A percentile compares a stretch with the other conserved stretches of the same genome.
Evolutionary conservation across 2,113 vertebrate species (phyloP).

Genomic region (Pseudopipra pipra): DNA sequence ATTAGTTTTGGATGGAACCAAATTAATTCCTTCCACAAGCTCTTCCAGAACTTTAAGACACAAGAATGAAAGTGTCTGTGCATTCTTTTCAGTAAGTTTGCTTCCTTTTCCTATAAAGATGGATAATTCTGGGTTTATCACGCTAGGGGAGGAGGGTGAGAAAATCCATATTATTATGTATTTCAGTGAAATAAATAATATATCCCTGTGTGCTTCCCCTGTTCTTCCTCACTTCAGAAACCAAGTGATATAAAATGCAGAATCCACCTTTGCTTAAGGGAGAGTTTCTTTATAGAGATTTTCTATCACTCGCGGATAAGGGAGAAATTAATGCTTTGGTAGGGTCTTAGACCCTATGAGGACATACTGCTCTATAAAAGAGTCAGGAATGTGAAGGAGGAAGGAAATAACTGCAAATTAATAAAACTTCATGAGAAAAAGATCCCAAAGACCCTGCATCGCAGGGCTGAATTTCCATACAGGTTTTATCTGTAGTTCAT

Average conservation of each 20-base stretch:
- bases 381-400: background rate
- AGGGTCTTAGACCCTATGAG: background rate
- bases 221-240: background rate
- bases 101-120: background rate
- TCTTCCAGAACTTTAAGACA: background rate
- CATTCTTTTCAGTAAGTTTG: background rate
- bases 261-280: background rate
- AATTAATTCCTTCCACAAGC: background rate
- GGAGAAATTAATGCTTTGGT: background rate
- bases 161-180: background rate
- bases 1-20: background rate
- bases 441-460: background rate
- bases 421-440: background rate
- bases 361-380: background rate
- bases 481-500: background rate
- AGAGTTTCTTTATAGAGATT: background rate
- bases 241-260: background rate
- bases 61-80: background rate
- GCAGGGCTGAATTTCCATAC: background rate
- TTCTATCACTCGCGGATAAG: rapidly evolving
- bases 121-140: background rate
- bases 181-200: background rate
- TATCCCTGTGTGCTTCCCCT: background rate
- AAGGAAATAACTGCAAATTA: background rate
- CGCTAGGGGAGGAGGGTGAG: background rate